Evolutionary conservation across 2,113 vertebrate species (phyloP).

Genomic region (Manacus vitellinus): DNA sequence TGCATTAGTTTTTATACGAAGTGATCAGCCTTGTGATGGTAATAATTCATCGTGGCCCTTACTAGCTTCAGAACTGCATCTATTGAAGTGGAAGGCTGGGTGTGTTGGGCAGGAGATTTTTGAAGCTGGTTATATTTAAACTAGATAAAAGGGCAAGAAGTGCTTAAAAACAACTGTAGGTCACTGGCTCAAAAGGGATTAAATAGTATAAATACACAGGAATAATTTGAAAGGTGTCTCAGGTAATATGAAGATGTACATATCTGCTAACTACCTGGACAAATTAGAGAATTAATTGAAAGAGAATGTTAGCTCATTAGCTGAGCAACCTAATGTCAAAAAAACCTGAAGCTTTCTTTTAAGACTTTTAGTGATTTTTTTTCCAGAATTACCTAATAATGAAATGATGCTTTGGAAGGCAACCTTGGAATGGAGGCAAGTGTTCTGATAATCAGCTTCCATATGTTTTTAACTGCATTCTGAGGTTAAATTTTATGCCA

Average conservation of each 20-base stretch:
- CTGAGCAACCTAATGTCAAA: not conserved
- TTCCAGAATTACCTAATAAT: not conserved
- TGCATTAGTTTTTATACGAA: not conserved
- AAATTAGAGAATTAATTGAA: constrained; percentile 56
- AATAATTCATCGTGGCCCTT: not conserved
- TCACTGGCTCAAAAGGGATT: not conserved
- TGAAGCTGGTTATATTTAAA: not conserved
- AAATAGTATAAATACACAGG: not conserved
- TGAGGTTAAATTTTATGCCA: not conserved
- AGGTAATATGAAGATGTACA: constrained; percentile 7
- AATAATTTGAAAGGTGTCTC: constrained; percentile 24
- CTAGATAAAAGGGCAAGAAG: constrained; percentile 6
- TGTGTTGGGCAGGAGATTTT: not conserved
- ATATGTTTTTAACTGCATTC: not conserved
- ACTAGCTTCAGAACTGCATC: not conserved
- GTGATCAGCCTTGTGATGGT: not conserved
- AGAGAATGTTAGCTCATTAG: constrained; percentile 28
- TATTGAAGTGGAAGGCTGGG: not conserved
- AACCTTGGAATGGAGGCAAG: not conserved
- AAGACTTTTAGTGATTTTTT: not conserved
- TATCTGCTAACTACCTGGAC: not conserved
- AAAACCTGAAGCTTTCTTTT: not conserved
- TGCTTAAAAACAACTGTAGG: not conserved
- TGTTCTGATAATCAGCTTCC: not conserved
- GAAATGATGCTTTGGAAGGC: constrained; percentile 10